Evolutionary conservation across 2,888 invertebrate genomes (phyloP), one percentile per base, ranked within the genome.

Genomic region (Polyommatus iphigenia): DNA sequence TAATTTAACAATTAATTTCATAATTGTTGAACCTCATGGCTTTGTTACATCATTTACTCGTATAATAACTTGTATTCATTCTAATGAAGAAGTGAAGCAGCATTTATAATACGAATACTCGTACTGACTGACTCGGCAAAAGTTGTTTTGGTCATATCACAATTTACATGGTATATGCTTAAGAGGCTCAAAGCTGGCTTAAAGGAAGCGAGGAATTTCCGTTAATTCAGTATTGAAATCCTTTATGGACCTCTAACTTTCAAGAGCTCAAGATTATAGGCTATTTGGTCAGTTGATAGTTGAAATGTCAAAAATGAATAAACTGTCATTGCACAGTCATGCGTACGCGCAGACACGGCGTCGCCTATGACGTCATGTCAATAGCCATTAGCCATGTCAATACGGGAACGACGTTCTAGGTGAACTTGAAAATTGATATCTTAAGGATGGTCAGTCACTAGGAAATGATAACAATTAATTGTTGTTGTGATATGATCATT

Each of bases 11-110:
- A 29, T 32, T 67, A 5, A 67, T 67, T 67, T 67, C 67, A 15
- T 67, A 67, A 67, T 67, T 67, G 29, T 32, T 29, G 29, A 67
- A 67, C 29, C 29, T 67, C 67, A 67, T 67, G 67, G 67, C 67
- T 67, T 67, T 67, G 67, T 67, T 67, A 67, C 67, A 67, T 29
- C 67, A 67, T 67, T 62, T 29, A n/a, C n/a, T n/a, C n/a, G n/a
- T n/a, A 15, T 29, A 67, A 67, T 32, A 29, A 10, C 59, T 59
- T 20, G 20, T 20, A 24, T 10, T 62, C 62, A 7, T 67, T 67
- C 15, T 67, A 67, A 67, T 67, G 67, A 24, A 20, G 20, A 59
- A 59, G 62, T 24, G 62, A 62, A 20, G 62, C 62, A 62, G 20
- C 2, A 20, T 8, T 54, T 54, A 54, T 6, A 41, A 10, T 41